A percentile compares a stretch with the other conserved stretches of the same genome.
Evolutionary conservation across 2,113 vertebrate genomes (phyloP).

Genomic region (Ivindomyrus marchei): DNA sequence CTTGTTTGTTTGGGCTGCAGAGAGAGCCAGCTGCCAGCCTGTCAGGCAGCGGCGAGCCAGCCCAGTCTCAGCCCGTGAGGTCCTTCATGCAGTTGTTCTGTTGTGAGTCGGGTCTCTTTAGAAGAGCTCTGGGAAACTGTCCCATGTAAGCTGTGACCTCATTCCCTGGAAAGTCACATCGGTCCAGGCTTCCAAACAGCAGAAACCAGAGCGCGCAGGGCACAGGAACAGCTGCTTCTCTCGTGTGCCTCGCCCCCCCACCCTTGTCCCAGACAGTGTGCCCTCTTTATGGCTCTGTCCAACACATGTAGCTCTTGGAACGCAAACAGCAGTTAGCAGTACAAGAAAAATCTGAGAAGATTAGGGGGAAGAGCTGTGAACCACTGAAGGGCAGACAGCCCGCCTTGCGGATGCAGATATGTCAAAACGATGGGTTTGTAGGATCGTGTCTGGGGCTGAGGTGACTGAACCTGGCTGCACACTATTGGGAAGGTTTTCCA

Average conservation of each 20-base stretch:
- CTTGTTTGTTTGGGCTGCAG: neutral
- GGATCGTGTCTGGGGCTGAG: neutral
- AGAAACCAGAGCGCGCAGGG: slow-evolving; percentile 28
- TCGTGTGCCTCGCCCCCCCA: neutral
- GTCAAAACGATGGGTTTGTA: neutral
- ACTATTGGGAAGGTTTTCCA: neutral
- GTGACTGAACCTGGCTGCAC: neutral
- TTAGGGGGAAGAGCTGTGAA: neutral
- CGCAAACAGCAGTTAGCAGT: neutral
- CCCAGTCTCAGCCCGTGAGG: neutral
- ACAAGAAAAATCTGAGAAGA: neutral
- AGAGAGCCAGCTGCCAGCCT: neutral
- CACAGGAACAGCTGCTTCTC: slow-evolving; percentile 53
- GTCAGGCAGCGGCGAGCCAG: neutral
- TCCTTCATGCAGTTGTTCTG: slow-evolving; percentile 1
- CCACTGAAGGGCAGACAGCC: neutral
- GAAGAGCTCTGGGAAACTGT: slow-evolving; percentile 39
- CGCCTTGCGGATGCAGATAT: neutral
- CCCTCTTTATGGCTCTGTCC: neutral
- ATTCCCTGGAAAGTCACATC: slow-evolving; percentile 23
- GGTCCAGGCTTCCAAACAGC: slow-evolving; percentile 42
- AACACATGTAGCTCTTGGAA: neutral
- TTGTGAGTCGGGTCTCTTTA: slow-evolving; percentile 20
- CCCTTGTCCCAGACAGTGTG: neutral
- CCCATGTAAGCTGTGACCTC: slow-evolving; percentile 35